Base-by-base conservation (phyloP, 1,140 invertebrate species). In the Bombus ignitus region DNA sequence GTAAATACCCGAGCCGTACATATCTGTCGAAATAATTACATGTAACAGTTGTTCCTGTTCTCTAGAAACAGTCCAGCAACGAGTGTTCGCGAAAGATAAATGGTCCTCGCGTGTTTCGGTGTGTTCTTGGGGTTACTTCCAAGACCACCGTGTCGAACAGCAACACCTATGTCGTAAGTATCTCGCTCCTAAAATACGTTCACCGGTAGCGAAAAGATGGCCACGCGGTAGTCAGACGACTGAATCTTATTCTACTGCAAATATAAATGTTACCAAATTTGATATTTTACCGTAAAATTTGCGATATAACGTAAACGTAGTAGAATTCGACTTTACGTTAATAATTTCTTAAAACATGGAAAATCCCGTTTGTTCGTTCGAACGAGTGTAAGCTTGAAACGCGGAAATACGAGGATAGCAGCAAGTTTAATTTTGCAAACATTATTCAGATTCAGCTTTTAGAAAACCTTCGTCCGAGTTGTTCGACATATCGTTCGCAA, bases 1-100 rank as follows among this genome's bases (percentile, higher is more conserved):
- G 66, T 2, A 62, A 39, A 62, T 9, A 32, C 37, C 18, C 35
- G 25, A 15, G 1, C 59, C 39, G 32, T 39, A 9, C 1, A 12
- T 44, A 25, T 80, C 42, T 47, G 13, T 79, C 25, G 13, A 68
- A 80, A 73, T 81, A 81, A 81, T 81, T 62, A 81, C n/a, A 25
- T 3, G 18, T 4, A 37, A 57, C 37, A 8, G 37, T 73, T 47
- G 35, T 32, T 53, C 28, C 32, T n/a, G 32, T 66, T 53, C 28
- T n/a, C 12, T 9, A 39, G 28, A 39, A 47, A 8, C 47, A 1
- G 6, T 39, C 9, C 57, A 3, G 25, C 13, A 35, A 39, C 35
- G 25, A 57, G 3, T 22, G 47, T 39, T 32, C 0, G 22, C 6
- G 73, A 9, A 35, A 68, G 59, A 76, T 76, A 39, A 83, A 83